Percentiles rank a stretch among this genome's conserved stretches.
These are phyloP conservation scores for Melanotaenia pygmaea DNA, from an alignment of 2,797 vertebrate genomes.

Conservation along the genomic window DNA sequence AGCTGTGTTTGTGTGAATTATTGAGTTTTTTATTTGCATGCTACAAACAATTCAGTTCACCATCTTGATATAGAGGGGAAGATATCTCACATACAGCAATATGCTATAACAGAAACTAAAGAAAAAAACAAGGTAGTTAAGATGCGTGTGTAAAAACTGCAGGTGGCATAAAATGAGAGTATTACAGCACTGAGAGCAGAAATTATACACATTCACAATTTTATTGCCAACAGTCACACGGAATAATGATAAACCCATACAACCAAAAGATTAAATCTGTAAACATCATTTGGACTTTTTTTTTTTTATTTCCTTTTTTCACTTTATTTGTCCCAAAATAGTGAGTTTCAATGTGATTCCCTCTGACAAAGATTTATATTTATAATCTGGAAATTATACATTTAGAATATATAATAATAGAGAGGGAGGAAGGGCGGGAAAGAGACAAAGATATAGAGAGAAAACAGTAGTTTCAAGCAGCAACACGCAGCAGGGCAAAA, in stretches of 20 bases:
- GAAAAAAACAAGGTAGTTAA: background rate
- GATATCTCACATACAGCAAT: background rate
- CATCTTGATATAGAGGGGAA: background rate
- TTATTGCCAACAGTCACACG: conserved; percentile 87
- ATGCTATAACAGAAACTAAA: background rate
- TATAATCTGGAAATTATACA: conserved; percentile 78
- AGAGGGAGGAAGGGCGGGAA: conserved; percentile 50
- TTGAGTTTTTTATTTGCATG: background rate
- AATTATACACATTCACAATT: conserved; percentile 76
- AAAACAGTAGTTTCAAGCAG: conserved; percentile 73
- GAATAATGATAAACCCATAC: conserved; percentile 80
- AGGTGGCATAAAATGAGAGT: background rate
- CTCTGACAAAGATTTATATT: conserved; percentile 75
- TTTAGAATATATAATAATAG: conserved; percentile 75
- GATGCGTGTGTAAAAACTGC: background rate
- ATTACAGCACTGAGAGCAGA: conserved; percentile 40
- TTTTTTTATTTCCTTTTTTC: conserved; percentile 41
- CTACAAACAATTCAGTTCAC: background rate
- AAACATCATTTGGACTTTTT: conserved; percentile 82
- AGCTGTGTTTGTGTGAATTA: too few species aligned
- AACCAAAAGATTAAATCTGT: conserved; percentile 83
- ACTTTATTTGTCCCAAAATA: conserved; percentile 76
- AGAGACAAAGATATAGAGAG: conserved; percentile 59
- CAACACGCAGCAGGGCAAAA: conserved; percentile 76
- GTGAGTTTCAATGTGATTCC: conserved; percentile 72